Percentiles rank a stretch among this genome's conserved stretches.
phyloP scores from a whole-genome alignment of 2,797 vertebrate genomes.

The Eptatretus atami region DNA sequence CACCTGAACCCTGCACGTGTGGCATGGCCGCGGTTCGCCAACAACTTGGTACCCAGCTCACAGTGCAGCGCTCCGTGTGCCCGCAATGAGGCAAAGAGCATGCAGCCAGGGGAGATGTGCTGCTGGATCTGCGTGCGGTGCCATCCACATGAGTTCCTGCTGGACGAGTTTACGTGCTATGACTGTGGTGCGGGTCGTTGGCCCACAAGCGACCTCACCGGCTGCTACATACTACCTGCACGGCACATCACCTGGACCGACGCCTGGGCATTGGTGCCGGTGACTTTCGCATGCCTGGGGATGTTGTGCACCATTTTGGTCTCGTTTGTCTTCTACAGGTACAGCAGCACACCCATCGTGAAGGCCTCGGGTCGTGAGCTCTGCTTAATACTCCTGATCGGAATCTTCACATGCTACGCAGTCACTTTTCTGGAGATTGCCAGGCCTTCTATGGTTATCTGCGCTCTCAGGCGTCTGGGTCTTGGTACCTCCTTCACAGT shows the following conservation, averaged over 20 bases:
- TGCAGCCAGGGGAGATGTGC: slow-evolving; percentile 91
- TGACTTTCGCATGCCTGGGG: slow-evolving; percentile 67
- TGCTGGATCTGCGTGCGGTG: slow-evolving; percentile 96
- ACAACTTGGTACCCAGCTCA: slow-evolving; percentile 31
- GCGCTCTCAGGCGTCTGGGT: slow-evolving; percentile 53
- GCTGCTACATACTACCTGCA: slow-evolving; percentile 67
- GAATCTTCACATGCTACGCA: slow-evolving; percentile 82
- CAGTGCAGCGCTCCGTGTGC: slow-evolving; percentile 88
- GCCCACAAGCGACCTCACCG: slow-evolving; percentile 54
- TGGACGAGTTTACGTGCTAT: slow-evolving; percentile 65
- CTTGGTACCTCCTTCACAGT: slow-evolving; percentile 71
- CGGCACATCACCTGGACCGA: slow-evolving; percentile 88
- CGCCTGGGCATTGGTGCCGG: slow-evolving; percentile 67
- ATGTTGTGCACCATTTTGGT: slow-evolving; percentile 60
- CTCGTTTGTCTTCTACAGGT: slow-evolving; percentile 42
- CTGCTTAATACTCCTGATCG: slow-evolving; percentile 65
- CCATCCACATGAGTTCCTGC: slow-evolving; percentile 59
- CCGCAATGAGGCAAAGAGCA: slow-evolving; percentile 79
- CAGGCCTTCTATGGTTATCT: slow-evolving; percentile 57
- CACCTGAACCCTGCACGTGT: slow-evolving; percentile 39
- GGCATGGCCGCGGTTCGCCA: slow-evolving; percentile 22
- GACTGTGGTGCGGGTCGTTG: slow-evolving; percentile 65
- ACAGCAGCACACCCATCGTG: slow-evolving; percentile 70
- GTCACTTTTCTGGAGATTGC: slow-evolving; percentile 88
- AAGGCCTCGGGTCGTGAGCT: slow-evolving; percentile 85